These are phyloP conservation scores for Alouatta palliata DNA, from an alignment of 2,113 vertebrate genomes.

Conservation along the genomic window DNA sequence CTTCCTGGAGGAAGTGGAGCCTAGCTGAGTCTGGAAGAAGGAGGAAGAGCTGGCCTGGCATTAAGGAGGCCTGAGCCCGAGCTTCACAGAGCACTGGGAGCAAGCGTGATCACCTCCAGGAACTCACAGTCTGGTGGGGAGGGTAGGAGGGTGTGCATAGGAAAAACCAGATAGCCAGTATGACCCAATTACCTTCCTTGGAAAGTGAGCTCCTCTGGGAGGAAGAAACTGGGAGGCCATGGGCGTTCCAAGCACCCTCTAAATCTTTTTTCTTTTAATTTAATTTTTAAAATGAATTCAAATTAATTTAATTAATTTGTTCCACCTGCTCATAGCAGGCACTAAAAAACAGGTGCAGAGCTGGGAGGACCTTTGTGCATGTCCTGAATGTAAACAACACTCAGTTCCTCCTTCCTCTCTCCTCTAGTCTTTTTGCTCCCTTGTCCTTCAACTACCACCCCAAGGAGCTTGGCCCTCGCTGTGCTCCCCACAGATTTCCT, in stretches of 20 bases:
- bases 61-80: not conserved
- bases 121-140: not conserved
- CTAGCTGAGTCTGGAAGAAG: no score
- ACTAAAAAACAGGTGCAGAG: not conserved
- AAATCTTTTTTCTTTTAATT: not conserved
- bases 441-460: not conserved
- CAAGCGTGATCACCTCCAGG: not conserved
- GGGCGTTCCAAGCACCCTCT: not conserved
- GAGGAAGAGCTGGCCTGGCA: not conserved
- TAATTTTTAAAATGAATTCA: no score
- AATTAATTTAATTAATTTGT: no score
- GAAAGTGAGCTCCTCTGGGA: not conserved
- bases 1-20: not conserved
- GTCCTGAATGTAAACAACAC: not conserved
- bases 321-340: no score
- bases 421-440: not conserved
- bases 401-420: not conserved
- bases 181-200: not conserved
- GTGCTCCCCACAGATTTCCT: not conserved
- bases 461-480: not conserved
- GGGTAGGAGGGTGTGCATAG: accelerated
- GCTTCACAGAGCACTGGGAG: not conserved
- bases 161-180: not conserved
- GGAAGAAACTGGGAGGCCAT: not conserved
- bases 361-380: not conserved